Percentiles rank a stretch among this genome's conserved stretches.
phyloP scores from a whole-genome alignment of 2,888 invertebrate genomes.

The Drosophila cognata region DNA sequence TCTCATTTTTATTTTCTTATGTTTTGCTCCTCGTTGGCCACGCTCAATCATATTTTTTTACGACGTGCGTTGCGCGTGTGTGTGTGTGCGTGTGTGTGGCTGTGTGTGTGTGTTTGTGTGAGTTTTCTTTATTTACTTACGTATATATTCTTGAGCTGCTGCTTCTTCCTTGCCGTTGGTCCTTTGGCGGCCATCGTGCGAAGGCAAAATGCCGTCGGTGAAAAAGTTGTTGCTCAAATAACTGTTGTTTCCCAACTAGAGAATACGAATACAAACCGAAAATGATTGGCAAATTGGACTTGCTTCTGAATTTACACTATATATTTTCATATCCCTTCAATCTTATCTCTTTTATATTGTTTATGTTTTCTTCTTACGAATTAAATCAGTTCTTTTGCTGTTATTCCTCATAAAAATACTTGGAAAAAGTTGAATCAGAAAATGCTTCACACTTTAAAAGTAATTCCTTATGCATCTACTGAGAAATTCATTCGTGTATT shows the following conservation, averaged over 20 bases:
- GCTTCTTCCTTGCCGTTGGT: conserved; percentile 40
- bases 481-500: not conserved
- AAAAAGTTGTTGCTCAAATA: conserved; percentile 2
- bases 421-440: not conserved
- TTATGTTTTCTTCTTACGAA: not conserved
- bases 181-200: conserved; percentile 50
- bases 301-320: not conserved
- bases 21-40: conserved; percentile 47
- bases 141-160: conserved; percentile 58
- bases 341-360: rapidly evolving
- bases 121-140: conserved; percentile 63
- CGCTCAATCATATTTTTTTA: conserved; percentile 71
- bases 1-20: conserved; percentile 39
- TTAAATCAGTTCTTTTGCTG: not conserved
- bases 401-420: not conserved
- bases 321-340: not conserved
- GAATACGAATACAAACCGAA: not conserved
- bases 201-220: conserved; percentile 47
- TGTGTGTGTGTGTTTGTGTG: conserved; percentile 7
- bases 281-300: not conserved
- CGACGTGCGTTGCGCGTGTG: conserved; percentile 14
- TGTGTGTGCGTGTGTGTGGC: conserved; percentile 6
- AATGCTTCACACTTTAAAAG: not conserved
- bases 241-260: not conserved
- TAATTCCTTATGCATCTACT: rapidly evolving